Conservation (phyloP, 64 coral and sea anemone species). For the Catalaphyllia jardinei region DNA sequence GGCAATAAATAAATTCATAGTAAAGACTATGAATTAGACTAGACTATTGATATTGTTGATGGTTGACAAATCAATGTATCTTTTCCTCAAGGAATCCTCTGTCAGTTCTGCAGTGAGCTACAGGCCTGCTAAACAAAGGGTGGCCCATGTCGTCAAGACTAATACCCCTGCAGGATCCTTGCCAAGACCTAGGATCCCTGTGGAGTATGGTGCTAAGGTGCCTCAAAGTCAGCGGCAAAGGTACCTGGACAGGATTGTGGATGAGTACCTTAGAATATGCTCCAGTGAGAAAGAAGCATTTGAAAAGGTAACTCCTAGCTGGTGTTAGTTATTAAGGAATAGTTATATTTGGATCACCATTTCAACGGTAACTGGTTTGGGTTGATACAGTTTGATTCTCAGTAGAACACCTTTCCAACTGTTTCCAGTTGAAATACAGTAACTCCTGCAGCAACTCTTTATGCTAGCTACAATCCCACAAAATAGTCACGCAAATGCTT, state of each 20-base stretch:
- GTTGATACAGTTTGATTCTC: no score
- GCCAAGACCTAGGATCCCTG: conserved; percentile 74
- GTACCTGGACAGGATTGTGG: conserved; percentile 93
- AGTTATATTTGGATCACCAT: no score
- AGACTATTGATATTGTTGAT: not conserved
- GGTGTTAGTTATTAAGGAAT: no score
- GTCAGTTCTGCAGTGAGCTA: not conserved
- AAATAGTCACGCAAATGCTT: no score
- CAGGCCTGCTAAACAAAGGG: conserved; percentile 54
- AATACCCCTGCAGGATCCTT: conserved; percentile 5
- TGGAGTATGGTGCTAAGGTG: conserved; percentile 96
- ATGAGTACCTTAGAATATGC: conserved; percentile 82
- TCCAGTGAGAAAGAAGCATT: conserved; percentile 83
- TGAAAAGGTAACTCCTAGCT: conserved; percentile 64
- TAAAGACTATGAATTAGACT: no score
- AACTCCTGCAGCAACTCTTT: no score
- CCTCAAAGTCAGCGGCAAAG: conserved; percentile 87
- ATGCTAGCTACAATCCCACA: no score
- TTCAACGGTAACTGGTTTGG: no score
- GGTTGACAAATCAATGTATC: not conserved
- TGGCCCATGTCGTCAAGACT: conserved; percentile 75
- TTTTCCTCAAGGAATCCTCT: not conserved
- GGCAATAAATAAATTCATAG: no score
- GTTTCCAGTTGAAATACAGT: no score
- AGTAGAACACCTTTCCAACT: no score